Evolutionary conservation across 2,888 invertebrate species (phyloP).

Genomic region (Limnephilus rhombicus): DNA sequence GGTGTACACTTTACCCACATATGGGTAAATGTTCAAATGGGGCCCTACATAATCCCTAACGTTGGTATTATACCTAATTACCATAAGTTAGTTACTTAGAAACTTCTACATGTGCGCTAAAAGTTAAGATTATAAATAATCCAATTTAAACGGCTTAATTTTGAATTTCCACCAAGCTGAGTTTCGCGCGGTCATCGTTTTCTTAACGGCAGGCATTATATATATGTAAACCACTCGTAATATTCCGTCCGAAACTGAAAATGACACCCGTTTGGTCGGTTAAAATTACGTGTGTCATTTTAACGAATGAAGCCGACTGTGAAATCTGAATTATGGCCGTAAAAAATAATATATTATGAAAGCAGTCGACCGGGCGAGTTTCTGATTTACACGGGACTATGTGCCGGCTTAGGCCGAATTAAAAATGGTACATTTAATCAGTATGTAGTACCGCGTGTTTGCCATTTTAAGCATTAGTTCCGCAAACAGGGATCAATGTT

Average conservation of each 20-base stretch:
- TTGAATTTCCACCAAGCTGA: neutral
- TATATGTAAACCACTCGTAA: neutral
- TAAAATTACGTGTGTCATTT: slow-evolving; percentile 22
- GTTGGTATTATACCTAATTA: neutral
- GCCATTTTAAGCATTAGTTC: slow-evolving; percentile 1
- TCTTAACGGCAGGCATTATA: neutral
- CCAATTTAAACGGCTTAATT: slow-evolving; percentile 9
- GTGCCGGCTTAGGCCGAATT: neutral
- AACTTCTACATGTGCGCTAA: neutral
- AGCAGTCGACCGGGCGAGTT: neutral
- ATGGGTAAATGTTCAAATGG: too few relatives aligned
- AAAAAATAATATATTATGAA: slow-evolving; percentile 33
- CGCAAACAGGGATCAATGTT: neutral
- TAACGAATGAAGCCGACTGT: slow-evolving; percentile 37
- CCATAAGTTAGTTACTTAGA: neutral
- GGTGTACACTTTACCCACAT: too few relatives aligned
- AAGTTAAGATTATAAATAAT: slow-evolving; percentile 23
- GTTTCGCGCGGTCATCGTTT: slow-evolving; percentile 28
- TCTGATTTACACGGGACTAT: neutral
- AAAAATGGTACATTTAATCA: neutral
- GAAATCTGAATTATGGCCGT: slow-evolving; percentile 29
- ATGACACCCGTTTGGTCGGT: slow-evolving; percentile 12
- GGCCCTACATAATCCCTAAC: neutral
- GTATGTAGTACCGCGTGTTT: neutral
- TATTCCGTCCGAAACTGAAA: slow-evolving; percentile 5